Percentiles rank a stretch among this genome's conserved stretches.
Evolutionary conservation across 2,888 invertebrate species (phyloP).

Genomic region (Leucoptera coffeella): DNA sequence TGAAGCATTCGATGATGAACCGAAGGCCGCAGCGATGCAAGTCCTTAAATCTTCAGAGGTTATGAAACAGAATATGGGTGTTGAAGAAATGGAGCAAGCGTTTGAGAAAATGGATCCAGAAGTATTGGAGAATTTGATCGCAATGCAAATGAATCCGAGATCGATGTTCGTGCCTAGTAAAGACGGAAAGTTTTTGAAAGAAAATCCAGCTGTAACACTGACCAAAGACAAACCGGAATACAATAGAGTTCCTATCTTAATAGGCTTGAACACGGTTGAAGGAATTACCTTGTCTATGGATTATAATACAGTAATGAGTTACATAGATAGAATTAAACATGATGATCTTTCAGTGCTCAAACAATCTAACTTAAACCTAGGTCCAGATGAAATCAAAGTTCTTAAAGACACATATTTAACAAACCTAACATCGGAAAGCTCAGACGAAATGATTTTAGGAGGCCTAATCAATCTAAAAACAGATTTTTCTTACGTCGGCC

Average conservation of each 20-base stretch:
- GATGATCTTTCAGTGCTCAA: constrained; percentile 28
- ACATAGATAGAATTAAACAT: constrained; percentile 26
- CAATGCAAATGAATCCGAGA: constrained; percentile 33
- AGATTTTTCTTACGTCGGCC: constrained; percentile 33
- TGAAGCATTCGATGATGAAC: constrained; percentile 23
- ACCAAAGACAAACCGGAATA: no score
- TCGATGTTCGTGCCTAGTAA: constrained; percentile 33
- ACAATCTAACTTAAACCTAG: constrained; percentile 18
- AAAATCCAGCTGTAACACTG: constrained; percentile 29
- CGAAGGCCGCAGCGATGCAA: constrained; percentile 25
- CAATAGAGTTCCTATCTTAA: constrained; percentile 38
- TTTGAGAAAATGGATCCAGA: no score
- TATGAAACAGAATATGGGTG: no score
- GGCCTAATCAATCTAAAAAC: constrained; percentile 35
- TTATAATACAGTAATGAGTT: constrained; percentile 27
- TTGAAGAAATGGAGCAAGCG: no score
- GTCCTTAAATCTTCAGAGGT: constrained; percentile 29
- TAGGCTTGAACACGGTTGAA: constrained; percentile 50
- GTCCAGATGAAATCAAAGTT: constrained; percentile 17
- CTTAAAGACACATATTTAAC: constrained; percentile 30
- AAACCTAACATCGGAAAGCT: constrained; percentile 13
- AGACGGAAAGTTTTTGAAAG: constrained; percentile 23
- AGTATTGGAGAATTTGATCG: no score
- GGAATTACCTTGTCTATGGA: constrained; percentile 39
- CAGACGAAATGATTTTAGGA: constrained; percentile 27